phyloP scores from a whole-genome alignment of 2,113 vertebrate species.

The Paradisaea rubra region DNA sequence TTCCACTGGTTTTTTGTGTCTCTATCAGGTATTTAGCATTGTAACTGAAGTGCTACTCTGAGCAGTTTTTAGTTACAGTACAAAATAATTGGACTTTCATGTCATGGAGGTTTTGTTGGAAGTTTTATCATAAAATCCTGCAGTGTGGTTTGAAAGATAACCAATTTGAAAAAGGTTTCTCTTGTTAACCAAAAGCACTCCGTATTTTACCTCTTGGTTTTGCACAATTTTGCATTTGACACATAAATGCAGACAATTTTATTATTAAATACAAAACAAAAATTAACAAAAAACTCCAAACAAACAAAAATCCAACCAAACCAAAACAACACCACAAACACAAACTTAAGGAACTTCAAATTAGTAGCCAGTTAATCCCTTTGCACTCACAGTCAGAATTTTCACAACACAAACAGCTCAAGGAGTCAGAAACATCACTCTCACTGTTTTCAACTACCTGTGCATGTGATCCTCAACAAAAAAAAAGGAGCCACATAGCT shows the following conservation, averaged over 20 bases:
- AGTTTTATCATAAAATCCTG: background rate
- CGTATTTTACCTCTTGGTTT: background rate
- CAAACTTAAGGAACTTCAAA: background rate
- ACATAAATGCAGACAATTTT: background rate
- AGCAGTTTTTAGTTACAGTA: background rate
- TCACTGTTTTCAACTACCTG: background rate
- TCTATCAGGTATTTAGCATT: background rate
- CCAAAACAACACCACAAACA: background rate
- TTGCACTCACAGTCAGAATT: background rate
- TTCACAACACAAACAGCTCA: background rate
- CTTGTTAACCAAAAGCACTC: background rate
- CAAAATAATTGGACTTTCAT: background rate
- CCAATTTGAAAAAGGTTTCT: background rate
- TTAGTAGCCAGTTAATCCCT: background rate
- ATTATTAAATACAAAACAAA: background rate
- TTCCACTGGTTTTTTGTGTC: background rate
- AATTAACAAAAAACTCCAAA: background rate
- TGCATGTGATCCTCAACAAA: background rate
- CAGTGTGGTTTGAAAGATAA: background rate
- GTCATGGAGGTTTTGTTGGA: background rate
- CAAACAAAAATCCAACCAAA: background rate
- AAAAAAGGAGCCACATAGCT: background rate
- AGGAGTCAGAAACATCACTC: background rate
- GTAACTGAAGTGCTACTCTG: background rate
- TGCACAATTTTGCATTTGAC: fast-evolving